Conservation (phyloP, 2,797 vertebrate genomes). For the Hippoglossus hippoglossus region DNA sequence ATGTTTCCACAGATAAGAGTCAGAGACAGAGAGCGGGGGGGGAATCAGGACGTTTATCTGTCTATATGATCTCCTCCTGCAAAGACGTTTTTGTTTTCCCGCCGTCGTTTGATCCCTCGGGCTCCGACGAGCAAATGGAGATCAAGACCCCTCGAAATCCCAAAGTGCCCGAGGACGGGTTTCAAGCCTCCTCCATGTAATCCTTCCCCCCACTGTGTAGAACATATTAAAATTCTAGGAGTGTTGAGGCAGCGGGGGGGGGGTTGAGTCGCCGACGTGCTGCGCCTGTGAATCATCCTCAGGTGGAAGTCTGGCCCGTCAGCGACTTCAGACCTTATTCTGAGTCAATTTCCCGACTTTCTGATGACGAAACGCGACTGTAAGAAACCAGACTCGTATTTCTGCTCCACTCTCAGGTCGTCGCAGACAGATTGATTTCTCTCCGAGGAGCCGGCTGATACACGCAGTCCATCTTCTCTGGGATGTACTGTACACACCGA, state of each 20-base stretch:
- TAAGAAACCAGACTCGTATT: conserved; percentile 30
- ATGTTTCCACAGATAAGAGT: background rate
- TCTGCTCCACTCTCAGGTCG: background rate
- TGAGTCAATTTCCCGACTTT: conserved; percentile 32
- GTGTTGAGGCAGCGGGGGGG: conserved; percentile 3
- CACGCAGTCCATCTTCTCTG: no score
- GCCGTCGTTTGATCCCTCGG: conserved; percentile 52
- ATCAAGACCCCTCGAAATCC: conserved; percentile 72
- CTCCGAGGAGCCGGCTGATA: background rate
- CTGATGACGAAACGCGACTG: conserved; percentile 55
- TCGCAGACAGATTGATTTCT: background rate
- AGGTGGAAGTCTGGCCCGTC: conserved; percentile 37
- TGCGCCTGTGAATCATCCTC: conserved; percentile 48
- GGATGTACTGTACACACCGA: background rate
- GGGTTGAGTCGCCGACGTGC: conserved; percentile 39
- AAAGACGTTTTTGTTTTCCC: conserved; percentile 45
- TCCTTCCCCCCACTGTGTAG: conserved; percentile 25
- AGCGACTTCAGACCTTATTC: conserved; percentile 14
- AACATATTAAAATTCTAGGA: conserved; percentile 54
- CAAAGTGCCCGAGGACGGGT: conserved; percentile 52
- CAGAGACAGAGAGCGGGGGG: background rate
- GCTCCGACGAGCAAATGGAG: conserved; percentile 69
- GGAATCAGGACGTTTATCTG: conserved; percentile 8
- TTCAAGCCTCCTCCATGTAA: conserved; percentile 55
- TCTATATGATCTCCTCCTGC: conserved; percentile 33